Evolutionary conservation across 1,140 invertebrate species (phyloP), one percentile per base, ranked within the genome.

Genomic region (Pseudomyrmex gracilis): DNA sequence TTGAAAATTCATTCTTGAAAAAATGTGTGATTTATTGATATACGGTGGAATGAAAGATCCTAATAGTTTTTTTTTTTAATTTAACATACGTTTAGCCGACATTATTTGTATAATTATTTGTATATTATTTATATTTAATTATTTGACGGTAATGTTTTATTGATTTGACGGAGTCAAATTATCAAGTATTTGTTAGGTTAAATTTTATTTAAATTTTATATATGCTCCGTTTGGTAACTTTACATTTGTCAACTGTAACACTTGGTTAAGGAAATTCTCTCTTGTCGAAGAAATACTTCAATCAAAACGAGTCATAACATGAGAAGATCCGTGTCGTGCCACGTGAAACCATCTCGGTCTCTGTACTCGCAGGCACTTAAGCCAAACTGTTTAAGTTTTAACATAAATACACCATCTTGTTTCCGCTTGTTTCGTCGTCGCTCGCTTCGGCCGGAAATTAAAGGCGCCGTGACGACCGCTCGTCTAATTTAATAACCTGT

Each of bases 401-500:
- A 78, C 73, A 67, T 77, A 77, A 66, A 76, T 77, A 77, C 53
- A 68, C 53, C 20, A 20, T 78, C 64, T 47, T 20, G 64, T 70
- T 78, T 78, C 64, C 76, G 76, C 43, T 78, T n/a, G 64, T 70
- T 57, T 68, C 51, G 34, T 34, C 63, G 20, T 17, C 51, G 47
- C 13, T 9, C 24, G 12, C 12, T n/a, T 9, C 43, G 64, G 10
- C 43, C 64, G 76, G 64, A 78, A 78, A 78, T 78, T 78, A 70
- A 78, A 53, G 43, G 15, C 53, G 76, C 70, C 64, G 51, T 49
- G 17, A 68, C 51, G 64, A 34, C 43, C 43, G 20, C 67, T 13
- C 76, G 53, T 43, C 64, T 58, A 70, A 78, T 78, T 78, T 68
- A 64, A 78, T 78, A 70, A 78, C 43, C 51, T 15, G 13, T 58